phyloP scores from a whole-genome alignment of 2,888 invertebrate species.

The Hesperia comma region DNA sequence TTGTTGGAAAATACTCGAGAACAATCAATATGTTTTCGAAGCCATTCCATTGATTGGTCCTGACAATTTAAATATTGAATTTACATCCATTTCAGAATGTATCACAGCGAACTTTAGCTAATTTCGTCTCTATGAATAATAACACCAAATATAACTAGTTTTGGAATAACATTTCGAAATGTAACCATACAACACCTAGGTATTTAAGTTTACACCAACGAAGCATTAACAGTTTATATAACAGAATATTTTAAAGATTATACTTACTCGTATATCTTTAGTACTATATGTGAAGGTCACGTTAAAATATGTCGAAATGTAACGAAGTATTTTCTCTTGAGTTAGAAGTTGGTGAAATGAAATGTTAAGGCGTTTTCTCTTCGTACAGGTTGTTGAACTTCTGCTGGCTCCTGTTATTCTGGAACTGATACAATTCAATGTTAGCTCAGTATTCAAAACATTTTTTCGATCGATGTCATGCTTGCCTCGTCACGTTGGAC shows the following conservation, averaged over 20 bases:
- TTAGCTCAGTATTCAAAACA: neutral
- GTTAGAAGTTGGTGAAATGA: constrained; percentile 30
- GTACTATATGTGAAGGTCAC: constrained; percentile 36
- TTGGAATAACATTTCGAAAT: constrained; percentile 28
- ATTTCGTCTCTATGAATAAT: neutral
- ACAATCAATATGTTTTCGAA: neutral
- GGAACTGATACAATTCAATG: constrained; percentile 31
- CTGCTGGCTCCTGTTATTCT: constrained; percentile 31
- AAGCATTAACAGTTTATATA: constrained; percentile 35
- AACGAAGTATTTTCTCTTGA: constrained; percentile 32
- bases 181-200: constrained; percentile 32
- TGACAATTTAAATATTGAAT: constrained; percentile 12
- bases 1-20: neutral
- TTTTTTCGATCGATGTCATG: neutral
- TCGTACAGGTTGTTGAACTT: constrained; percentile 29
- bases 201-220: constrained; percentile 36
- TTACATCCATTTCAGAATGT: constrained; percentile 15
- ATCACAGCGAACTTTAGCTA: constrained; percentile 3
- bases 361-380: constrained; percentile 39
- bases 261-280: constrained; percentile 34
- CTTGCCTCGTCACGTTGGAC: too few relatives aligned
- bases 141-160: constrained; percentile 15
- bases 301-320: constrained; percentile 34
- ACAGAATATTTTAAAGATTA: constrained; percentile 28
- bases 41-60: constrained; percentile 9